Evolutionary conservation across 2,113 vertebrate species (phyloP), one percentile per base, ranked within the genome.

Genomic region (Misgurnus mizolepis): DNA sequence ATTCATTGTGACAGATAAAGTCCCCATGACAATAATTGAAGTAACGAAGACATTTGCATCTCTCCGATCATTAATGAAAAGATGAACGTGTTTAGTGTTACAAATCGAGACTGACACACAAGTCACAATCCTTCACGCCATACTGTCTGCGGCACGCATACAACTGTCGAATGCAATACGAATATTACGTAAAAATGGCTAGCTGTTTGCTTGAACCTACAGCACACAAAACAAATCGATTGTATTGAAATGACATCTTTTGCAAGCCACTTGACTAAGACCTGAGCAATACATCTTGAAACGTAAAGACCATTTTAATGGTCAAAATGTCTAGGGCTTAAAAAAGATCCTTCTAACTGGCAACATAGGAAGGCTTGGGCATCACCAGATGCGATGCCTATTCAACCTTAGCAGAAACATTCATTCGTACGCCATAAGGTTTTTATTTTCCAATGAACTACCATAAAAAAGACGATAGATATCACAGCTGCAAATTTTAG

Each of bases 11-110:
- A 75, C 81, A 82, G 80, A 83, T 58, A 73, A 71, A 47, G 58
- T 77, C 77, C 10, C n/a, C n/a, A 66, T 83, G 81, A 85, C 17
- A 45, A 61, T 82, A 82, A 87, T 87, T 83, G 79, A 61, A 80
- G 50, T 83, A 87, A 83, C 3, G 72, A 41, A 12, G 18, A 41
- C 40, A 55, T 65, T 58, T 39, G 60, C 12, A n/a, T 76, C 61
- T 47, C 71, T 74, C 70, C 53, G 22, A 11, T 27, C 15, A 41
- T 56, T 69, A 41, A 83, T 58, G 34, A 68, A 72, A 56, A 14
- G 22, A 53, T 1, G 43, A 22, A 22, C 18, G 11, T 10, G 9
- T 49, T 72, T 66, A 64, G 15, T 71, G 70, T 80, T 76, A 34
- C n/a, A 45, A 56, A 82, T 55, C 40, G 47, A 81, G 43, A 27